phyloP scores from a whole-genome alignment of 2,888 invertebrate species.

The Biston stratarius region DNA sequence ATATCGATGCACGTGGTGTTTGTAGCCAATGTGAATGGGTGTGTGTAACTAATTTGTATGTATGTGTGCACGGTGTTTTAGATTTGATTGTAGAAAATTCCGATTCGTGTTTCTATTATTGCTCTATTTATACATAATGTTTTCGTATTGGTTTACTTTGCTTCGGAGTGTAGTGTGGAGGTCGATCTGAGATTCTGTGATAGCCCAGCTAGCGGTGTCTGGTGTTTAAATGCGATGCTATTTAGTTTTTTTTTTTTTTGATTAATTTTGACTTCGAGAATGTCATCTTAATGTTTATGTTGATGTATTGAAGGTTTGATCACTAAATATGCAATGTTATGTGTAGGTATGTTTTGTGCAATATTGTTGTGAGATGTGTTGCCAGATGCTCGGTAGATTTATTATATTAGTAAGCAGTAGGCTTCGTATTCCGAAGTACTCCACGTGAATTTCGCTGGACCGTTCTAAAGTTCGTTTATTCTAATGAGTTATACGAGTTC shows the following conservation, averaged over 20 bases:
- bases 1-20: not conserved
- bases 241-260: slow-evolving; percentile 6
- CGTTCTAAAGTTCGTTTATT: not conserved
- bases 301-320: slow-evolving; percentile 42
- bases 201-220: slow-evolving; percentile 10
- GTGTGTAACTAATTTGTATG: slow-evolving; percentile 7
- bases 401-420: no score
- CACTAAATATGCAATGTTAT: slow-evolving; percentile 33
- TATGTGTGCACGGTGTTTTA: not conserved
- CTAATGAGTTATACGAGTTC: no score
- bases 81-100: slow-evolving; percentile 8
- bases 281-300: slow-evolving; percentile 42
- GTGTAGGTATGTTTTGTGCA: slow-evolving; percentile 9
- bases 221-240: slow-evolving; percentile 30
- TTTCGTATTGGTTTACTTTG: slow-evolving; percentile 8
- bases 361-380: slow-evolving; percentile 3
- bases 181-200: slow-evolving; percentile 22
- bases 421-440: not conserved
- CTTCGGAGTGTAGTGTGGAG: slow-evolving; percentile 2
- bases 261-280: slow-evolving; percentile 31
- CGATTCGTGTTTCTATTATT: slow-evolving; percentile 12
- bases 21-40: not conserved
- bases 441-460: not conserved
- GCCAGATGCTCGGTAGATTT: not conserved
- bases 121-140: slow-evolving; percentile 7